Percentiles rank a stretch among this genome's conserved stretches.
These are phyloP conservation scores for Sorex fumeus DNA, from an alignment of 2,113 vertebrate species.

Conservation along the genomic window DNA sequence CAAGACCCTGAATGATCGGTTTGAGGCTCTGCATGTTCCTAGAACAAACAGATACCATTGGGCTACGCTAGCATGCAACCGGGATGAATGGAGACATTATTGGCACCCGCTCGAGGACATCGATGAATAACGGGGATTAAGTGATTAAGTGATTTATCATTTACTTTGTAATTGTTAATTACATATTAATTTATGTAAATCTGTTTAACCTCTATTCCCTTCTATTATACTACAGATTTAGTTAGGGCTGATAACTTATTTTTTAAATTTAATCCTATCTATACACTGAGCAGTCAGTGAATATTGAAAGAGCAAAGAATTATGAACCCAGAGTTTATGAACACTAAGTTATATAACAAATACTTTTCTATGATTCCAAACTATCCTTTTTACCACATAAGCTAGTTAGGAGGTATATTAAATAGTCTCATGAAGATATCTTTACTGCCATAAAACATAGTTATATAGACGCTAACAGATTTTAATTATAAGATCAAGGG, in stretches of 20 bases:
- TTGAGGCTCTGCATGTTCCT: too few species aligned
- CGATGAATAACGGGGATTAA: too few species aligned
- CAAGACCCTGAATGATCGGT: too few species aligned
- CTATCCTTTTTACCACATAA: slow-evolving; percentile 42
- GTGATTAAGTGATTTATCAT: too few species aligned
- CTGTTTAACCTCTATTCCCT: neutral
- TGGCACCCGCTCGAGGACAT: too few species aligned
- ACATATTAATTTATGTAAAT: neutral
- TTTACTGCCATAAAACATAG: slow-evolving; percentile 24
- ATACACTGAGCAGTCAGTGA: neutral
- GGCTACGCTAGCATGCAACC: too few species aligned
- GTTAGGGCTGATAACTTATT: neutral
- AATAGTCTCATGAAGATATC: slow-evolving; percentile 42
- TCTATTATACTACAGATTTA: slow-evolving; percentile 4
- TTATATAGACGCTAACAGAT: neutral
- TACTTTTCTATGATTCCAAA: slow-evolving; percentile 47
- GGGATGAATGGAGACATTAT: too few species aligned
- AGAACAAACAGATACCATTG: too few species aligned
- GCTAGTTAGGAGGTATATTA: neutral
- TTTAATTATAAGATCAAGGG: slow-evolving; percentile 27
- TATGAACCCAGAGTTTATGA: neutral
- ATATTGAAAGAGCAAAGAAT: slow-evolving; percentile 25
- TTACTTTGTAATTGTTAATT: slow-evolving; percentile 17
- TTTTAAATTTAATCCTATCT: neutral
- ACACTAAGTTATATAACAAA: slow-evolving; percentile 15